These are phyloP conservation scores for Eolophus roseicapilla DNA, from an alignment of 2,113 vertebrate species.

Conservation along the genomic window DNA sequence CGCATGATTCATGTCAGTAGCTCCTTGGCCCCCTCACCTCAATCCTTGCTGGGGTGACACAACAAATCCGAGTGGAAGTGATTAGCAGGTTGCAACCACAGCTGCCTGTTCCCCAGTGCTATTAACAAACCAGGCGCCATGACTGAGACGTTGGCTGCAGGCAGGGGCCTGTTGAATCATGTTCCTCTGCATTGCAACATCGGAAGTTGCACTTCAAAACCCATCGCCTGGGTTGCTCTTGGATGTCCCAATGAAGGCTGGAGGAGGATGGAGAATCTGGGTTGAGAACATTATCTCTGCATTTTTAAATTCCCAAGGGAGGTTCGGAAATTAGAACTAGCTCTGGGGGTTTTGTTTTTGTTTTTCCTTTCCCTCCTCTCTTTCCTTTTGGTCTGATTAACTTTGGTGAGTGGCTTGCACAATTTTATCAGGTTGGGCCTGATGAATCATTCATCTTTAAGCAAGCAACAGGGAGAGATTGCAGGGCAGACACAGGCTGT, in stretches of 20 bases:
- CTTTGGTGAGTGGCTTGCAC: conserved; percentile 26
- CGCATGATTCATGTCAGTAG: background rate
- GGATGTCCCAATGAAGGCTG: background rate
- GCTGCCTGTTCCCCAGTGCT: background rate
- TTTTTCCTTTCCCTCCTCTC: background rate
- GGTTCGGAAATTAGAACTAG: background rate
- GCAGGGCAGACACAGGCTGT: background rate
- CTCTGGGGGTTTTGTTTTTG: conserved; percentile 19
- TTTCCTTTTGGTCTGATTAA: conserved; percentile 29
- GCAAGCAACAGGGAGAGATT: background rate
- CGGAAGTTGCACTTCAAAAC: conserved; percentile 24
- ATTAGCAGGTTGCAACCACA: conserved; percentile 29
- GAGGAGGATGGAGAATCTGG: background rate
- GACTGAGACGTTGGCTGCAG: background rate
- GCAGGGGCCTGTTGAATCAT: conserved; percentile 9
- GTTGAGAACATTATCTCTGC: background rate
- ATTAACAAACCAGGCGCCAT: background rate
- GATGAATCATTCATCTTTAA: conserved; percentile 51
- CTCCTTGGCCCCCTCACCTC: conserved; percentile 6
- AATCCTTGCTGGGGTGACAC: conserved; percentile 1
- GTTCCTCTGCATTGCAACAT: conserved; percentile 34
- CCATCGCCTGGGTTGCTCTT: background rate
- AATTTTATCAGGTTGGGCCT: conserved; percentile 42
- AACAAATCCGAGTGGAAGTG: conserved; percentile 27
- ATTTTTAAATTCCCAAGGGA: background rate